Conservation (phyloP, 1,140 invertebrate genomes). For the Holcopasites calliopsidis region DNA sequence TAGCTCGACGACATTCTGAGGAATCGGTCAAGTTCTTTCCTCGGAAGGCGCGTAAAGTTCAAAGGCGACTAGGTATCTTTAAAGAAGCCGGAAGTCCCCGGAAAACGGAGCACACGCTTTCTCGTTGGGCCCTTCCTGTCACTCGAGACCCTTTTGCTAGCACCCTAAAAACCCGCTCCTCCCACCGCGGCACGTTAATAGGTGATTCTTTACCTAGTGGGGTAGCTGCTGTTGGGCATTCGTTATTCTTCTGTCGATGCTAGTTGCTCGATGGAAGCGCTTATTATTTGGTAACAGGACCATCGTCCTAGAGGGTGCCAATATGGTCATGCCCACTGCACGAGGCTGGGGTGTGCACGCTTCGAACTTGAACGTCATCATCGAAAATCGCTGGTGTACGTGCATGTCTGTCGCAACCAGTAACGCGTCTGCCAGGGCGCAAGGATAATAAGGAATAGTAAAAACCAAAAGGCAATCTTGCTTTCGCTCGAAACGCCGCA, state of each 20-base stretch:
- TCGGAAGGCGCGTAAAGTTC: background rate
- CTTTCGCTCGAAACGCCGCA: too few species aligned
- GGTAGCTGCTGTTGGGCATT: conserved; percentile 31
- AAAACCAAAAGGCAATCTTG: background rate
- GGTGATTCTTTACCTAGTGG: conserved; percentile 54
- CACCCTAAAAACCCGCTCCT: conserved; percentile 40
- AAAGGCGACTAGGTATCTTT: conserved; percentile 1
- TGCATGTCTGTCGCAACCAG: background rate
- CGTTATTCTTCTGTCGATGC: conserved; percentile 44
- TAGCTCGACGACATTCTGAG: background rate
- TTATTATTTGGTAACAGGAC: conserved; percentile 44
- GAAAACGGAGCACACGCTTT: conserved; percentile 48
- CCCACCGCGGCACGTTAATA: conserved; percentile 50
- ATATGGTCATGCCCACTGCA: conserved; percentile 38
- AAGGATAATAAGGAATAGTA: background rate
- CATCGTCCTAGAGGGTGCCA: conserved; percentile 27
- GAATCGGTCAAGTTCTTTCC: background rate
- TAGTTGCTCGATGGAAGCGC: conserved; percentile 9
- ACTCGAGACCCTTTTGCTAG: conserved; percentile 55
- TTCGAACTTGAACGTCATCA: background rate
- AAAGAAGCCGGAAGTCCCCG: conserved; percentile 54
- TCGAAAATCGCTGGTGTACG: background rate
- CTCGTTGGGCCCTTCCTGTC: conserved; percentile 59
- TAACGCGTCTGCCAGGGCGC: background rate
- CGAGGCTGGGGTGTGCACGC: conserved; percentile 25